Evolutionary conservation across 2,888 invertebrate genomes (phyloP).

Genomic region (Gymnosoma rotundatum): DNA sequence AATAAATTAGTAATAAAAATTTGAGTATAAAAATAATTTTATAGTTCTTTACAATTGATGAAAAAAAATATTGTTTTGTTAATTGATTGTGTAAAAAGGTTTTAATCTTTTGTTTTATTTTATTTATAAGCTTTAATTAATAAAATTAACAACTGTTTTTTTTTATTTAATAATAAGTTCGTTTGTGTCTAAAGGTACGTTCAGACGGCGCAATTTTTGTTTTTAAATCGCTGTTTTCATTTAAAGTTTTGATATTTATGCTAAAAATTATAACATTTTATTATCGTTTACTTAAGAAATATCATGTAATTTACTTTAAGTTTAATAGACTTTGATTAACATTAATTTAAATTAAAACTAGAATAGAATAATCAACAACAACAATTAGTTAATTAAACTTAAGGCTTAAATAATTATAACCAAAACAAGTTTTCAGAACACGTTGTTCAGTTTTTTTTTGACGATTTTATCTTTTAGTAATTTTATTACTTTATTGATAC

Average conservation of each 20-base stretch:
- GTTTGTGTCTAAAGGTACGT: not conserved
- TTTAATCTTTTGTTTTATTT: constrained; percentile 1
- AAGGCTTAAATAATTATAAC: constrained; percentile 10
- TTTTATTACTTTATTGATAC: not conserved
- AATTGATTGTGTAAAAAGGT: not conserved
- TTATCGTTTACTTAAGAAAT: not conserved
- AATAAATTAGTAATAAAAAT: not conserved
- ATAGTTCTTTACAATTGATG: too few species aligned
- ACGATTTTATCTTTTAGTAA: too few species aligned
- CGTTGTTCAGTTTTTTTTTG: constrained; percentile 5
- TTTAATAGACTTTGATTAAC: constrained; percentile 37
- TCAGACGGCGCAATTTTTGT: not conserved
- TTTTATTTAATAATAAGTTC: not conserved
- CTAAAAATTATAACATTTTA: too few species aligned
- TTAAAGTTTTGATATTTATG: too few species aligned
- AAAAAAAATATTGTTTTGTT: too few species aligned
- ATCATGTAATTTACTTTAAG: constrained; percentile 49
- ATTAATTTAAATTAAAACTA: constrained; percentile 37
- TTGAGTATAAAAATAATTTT: not conserved
- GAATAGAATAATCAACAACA: constrained; percentile 32
- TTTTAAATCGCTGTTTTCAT: too few species aligned
- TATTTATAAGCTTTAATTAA: not conserved
- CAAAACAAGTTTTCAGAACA: not conserved
- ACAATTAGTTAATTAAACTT: constrained; percentile 24
- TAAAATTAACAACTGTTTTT: not conserved